Evolutionary conservation across 2,888 invertebrate species (phyloP).

Genomic region (Scaptomyza flava): DNA sequence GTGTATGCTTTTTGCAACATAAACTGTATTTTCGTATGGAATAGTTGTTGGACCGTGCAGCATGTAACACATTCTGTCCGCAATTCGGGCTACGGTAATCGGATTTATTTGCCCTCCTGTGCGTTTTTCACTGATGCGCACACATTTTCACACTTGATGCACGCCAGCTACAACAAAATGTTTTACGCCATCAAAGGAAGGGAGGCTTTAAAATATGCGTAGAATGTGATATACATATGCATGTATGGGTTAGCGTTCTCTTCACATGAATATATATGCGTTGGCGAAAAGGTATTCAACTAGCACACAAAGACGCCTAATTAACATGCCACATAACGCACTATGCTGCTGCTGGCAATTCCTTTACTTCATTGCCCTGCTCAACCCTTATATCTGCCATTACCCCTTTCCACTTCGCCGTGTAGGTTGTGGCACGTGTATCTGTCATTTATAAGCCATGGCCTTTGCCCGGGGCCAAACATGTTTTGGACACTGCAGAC

Average conservation of each 20-base stretch:
- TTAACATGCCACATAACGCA: conserved; percentile 58
- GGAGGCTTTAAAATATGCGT: conserved; percentile 1
- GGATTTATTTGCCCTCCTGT: conserved; percentile 59
- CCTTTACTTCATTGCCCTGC: conserved; percentile 8
- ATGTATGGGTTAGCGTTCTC: conserved; percentile 3
- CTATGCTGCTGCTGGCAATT: conserved; percentile 31
- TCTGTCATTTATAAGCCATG: conserved; percentile 46
- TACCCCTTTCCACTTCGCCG: not conserved
- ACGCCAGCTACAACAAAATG: conserved; percentile 23
- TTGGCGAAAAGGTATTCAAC: conserved; percentile 39
- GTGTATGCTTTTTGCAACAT: not conserved
- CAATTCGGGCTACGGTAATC: conserved; percentile 56
- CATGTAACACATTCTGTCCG: conserved; percentile 49
- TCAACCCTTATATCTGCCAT: not conserved
- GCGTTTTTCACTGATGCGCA: conserved; percentile 26
- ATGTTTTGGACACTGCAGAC: conserved; percentile 46
- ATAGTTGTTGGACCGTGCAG: conserved; percentile 12
- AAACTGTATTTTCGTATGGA: conserved; percentile 4
- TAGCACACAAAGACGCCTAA: conserved; percentile 62
- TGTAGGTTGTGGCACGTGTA: conserved; percentile 15
- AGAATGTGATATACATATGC: not conserved
- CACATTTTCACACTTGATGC: conserved; percentile 56
- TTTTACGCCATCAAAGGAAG: conserved; percentile 8
- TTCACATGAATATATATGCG: not conserved
- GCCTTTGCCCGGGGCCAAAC: conserved; percentile 35